phyloP scores from a whole-genome alignment of 2,113 vertebrate species.

The Lota lota region DNA sequence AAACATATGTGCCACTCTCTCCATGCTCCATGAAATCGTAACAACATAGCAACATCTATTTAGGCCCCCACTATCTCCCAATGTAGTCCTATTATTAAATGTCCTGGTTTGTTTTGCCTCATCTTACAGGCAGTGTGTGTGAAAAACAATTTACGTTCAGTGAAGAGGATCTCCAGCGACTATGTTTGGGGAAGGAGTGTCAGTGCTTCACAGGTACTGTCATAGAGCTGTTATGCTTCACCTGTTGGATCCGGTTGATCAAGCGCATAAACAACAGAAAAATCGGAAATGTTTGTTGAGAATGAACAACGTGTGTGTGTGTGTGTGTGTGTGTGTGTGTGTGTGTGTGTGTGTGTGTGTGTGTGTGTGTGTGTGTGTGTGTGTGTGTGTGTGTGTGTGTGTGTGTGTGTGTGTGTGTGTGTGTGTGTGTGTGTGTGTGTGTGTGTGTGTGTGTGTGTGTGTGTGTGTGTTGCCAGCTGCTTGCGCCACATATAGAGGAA shows the following conservation, averaged over 20 bases:
- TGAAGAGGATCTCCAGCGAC: conserved; percentile 73
- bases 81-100: not conserved
- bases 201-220: conserved; percentile 86
- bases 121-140: conserved; percentile 79
- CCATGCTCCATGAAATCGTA: too few relatives aligned
- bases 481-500: conserved; percentile 46
- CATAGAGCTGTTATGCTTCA: not conserved
- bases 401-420: not conserved
- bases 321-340: not conserved
- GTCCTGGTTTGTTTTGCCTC: not conserved
- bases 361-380: not conserved
- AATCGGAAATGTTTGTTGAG: not conserved
- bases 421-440: not conserved
- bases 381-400: not conserved
- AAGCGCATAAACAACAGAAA: not conserved
- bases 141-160: conserved; percentile 72
- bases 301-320: not conserved
- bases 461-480: conserved; percentile 25
- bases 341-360: not conserved
- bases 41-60: too few relatives aligned
- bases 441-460: not conserved
- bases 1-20: too few relatives aligned
- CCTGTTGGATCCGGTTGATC: not conserved
- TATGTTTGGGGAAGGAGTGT: conserved; percentile 83
- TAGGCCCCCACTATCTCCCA: too few relatives aligned